These are phyloP conservation scores for Dione juno DNA, from an alignment of 2,888 invertebrate species.

Conservation along the genomic window DNA sequence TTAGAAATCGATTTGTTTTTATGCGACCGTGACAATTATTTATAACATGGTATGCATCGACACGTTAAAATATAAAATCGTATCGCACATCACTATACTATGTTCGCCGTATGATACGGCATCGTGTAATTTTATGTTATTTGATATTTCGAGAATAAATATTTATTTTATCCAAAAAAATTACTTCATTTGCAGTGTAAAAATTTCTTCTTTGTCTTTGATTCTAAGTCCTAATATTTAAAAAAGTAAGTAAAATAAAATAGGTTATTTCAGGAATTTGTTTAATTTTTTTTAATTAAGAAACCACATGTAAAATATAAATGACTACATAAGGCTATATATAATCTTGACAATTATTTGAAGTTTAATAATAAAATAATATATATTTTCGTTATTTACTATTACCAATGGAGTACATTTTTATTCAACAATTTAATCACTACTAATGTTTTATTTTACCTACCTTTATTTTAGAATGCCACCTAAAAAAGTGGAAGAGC, in stretches of 20 bases:
- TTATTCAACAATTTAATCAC: too few relatives aligned
- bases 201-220: background rate
- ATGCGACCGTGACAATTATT: too few relatives aligned
- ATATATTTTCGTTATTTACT: background rate
- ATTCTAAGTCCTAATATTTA: background rate
- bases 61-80: background rate
- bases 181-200: background rate
- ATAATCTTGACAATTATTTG: too few relatives aligned
- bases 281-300: background rate
- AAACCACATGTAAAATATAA: slow-evolving; percentile 16
- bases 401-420: background rate
- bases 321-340: too few relatives aligned
- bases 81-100: background rate
- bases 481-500: slow-evolving; percentile 95
- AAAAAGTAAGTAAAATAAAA: slow-evolving; percentile 7
- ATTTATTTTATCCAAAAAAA: background rate
- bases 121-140: slow-evolving; percentile 11
- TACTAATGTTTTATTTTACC: too few relatives aligned
- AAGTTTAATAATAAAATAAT: too few relatives aligned
- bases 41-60: too few relatives aligned
- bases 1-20: too few relatives aligned
- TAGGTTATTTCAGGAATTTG: slow-evolving; percentile 6
- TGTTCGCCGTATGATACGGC: slow-evolving; percentile 13
- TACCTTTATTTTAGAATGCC: slow-evolving; percentile 82
- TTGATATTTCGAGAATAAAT: background rate